Percentiles rank a stretch among this genome's conserved stretches.
Conservation (phyloP, 2,113 vertebrate genomes). For the Etia nguti region DNA sequence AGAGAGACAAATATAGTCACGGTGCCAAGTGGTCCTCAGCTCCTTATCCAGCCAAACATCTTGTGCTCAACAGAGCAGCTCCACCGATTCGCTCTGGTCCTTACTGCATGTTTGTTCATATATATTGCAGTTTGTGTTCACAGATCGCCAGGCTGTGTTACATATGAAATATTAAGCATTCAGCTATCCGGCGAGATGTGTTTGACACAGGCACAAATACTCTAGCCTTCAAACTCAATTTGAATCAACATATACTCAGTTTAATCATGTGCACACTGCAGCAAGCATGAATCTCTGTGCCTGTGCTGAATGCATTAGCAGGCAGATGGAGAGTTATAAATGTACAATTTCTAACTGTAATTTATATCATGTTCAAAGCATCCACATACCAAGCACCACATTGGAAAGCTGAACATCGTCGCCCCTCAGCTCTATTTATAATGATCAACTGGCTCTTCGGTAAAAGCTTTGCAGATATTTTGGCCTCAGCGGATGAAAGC, state of each 20-base stretch:
- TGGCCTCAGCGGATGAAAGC: background rate
- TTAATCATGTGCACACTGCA: background rate
- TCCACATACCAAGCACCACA: background rate
- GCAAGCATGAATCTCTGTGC: background rate
- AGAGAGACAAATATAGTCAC: background rate
- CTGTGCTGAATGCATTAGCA: background rate
- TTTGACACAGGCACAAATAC: background rate
- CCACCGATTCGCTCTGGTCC: background rate
- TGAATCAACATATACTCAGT: slow-evolving; percentile 12
- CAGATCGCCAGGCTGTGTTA: slow-evolving; percentile 11
- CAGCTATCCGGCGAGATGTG: slow-evolving; percentile 1
- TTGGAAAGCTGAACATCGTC: background rate
- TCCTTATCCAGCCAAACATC: slow-evolving; percentile 3
- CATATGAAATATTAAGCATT: slow-evolving; percentile 39
- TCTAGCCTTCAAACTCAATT: slow-evolving; percentile 25
- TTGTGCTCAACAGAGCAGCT: slow-evolving; percentile 8
- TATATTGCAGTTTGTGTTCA: slow-evolving; percentile 46
- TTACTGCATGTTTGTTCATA: slow-evolving; percentile 23
- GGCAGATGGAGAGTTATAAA: background rate
- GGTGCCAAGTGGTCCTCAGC: background rate
- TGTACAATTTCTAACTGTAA: background rate
- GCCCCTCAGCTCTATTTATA: background rate
- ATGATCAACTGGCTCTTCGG: background rate
- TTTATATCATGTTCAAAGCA: background rate
- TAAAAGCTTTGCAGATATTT: background rate